phyloP scores from a whole-genome alignment of 1,140 invertebrate species.

The Drosophila sturtevanti region DNA sequence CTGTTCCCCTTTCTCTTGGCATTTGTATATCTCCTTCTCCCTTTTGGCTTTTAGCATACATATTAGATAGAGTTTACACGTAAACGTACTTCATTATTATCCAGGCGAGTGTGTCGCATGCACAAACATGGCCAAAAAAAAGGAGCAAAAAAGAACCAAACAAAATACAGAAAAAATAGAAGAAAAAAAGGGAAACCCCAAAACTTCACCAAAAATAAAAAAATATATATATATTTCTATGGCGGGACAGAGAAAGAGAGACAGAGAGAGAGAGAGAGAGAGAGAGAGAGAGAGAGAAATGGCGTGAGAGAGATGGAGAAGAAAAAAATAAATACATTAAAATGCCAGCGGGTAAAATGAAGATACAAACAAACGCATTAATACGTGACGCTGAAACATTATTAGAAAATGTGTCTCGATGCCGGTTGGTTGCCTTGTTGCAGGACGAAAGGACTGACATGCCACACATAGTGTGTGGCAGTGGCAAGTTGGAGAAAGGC shows the following conservation, averaged over 20 bases:
- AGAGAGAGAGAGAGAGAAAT: background rate
- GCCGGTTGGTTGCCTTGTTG: constrained; percentile 61
- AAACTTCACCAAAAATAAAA: constrained; percentile 5
- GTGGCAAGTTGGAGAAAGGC: background rate
- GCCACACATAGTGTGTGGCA: background rate
- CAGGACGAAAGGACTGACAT: constrained; percentile 18
- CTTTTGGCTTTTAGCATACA: constrained; percentile 58
- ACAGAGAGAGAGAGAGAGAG: background rate
- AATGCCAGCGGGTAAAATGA: constrained; percentile 80
- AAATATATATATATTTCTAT: too few relatives aligned
- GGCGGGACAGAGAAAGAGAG: background rate
- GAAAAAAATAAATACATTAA: constrained; percentile 74
- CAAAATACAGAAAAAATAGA: too few relatives aligned
- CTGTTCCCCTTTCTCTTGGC: background rate
- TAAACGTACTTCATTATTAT: constrained; percentile 65
- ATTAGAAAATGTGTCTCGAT: constrained; percentile 80
- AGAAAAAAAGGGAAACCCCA: background rate
- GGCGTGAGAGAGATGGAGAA: background rate
- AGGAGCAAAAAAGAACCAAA: background rate
- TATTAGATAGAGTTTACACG: constrained; percentile 64
- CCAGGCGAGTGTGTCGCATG: constrained; percentile 60
- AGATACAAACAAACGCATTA: constrained; percentile 82
- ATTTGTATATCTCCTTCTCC: background rate
- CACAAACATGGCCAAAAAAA: constrained; percentile 54
- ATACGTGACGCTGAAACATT: constrained; percentile 80